Conservation (phyloP, 1,140 invertebrate species). For the Patella vulgata region DNA sequence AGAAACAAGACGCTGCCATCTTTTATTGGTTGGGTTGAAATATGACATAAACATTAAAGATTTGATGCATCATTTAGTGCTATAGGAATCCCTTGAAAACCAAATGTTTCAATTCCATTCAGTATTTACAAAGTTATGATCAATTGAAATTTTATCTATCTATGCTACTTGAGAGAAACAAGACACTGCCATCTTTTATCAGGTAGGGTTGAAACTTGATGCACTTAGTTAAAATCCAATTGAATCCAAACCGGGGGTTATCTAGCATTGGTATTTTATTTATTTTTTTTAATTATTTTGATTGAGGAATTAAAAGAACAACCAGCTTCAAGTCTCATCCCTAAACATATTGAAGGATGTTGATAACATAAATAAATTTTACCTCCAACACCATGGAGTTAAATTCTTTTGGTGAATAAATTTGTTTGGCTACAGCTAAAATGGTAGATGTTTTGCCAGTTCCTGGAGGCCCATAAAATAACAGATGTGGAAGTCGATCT, state of each 20-base stretch:
- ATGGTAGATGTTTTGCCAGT: slow-evolving; percentile 99
- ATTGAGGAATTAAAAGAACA: too few relatives aligned
- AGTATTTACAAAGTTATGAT: too few relatives aligned
- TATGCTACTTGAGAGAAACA: too few relatives aligned
- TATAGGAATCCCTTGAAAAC: too few relatives aligned
- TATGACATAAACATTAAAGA: background rate
- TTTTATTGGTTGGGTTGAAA: background rate
- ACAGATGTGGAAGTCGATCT: slow-evolving; percentile 92
- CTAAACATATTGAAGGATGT: slow-evolving; percentile 80
- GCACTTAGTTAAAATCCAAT: background rate
- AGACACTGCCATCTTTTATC: background rate
- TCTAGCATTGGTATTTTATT: too few relatives aligned
- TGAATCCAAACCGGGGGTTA: too few relatives aligned
- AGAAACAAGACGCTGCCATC: too few relatives aligned
- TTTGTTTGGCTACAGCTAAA: slow-evolving; percentile 91
- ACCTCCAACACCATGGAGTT: slow-evolving; percentile 82
- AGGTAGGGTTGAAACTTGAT: background rate
- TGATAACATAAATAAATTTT: slow-evolving; percentile 2
- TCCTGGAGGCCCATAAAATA: slow-evolving; percentile 99
- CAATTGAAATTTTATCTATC: too few relatives aligned
- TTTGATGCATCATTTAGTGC: background rate
- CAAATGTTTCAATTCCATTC: too few relatives aligned
- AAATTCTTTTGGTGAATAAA: slow-evolving; percentile 89
- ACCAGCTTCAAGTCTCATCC: too few relatives aligned
- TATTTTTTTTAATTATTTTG: too few relatives aligned